Percentiles rank a stretch among this genome's conserved stretches.
phyloP scores from a whole-genome alignment of 2,113 vertebrate genomes.

The Sinocyclocheilus anophthalmus region DNA sequence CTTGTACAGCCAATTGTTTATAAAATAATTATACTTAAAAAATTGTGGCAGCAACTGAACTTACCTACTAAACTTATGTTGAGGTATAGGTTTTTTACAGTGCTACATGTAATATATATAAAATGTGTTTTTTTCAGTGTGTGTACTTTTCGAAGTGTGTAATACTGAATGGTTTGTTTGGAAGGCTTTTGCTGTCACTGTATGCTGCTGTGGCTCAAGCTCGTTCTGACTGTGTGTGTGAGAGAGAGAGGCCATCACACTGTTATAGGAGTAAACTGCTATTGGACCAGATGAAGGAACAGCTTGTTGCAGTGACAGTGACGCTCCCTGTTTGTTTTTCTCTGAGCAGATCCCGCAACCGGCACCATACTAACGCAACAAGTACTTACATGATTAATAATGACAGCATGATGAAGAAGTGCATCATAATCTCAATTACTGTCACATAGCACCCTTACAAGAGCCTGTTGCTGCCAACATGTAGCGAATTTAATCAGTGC shows the following conservation, averaged over 20 bases:
- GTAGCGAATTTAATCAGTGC: constrained; percentile 27
- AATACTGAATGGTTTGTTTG: not conserved
- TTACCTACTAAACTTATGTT: too few species aligned
- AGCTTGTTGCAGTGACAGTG: constrained; percentile 58
- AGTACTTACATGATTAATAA: constrained; percentile 47
- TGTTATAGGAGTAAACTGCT: constrained; percentile 47
- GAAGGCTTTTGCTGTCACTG: not conserved
- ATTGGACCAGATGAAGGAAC: constrained; percentile 52
- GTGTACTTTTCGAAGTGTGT: not conserved
- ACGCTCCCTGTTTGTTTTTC: constrained; percentile 48
- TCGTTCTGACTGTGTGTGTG: constrained; percentile 12
- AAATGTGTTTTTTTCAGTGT: not conserved
- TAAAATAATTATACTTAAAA: too few species aligned
- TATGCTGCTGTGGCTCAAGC: constrained; percentile 10
- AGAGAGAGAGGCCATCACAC: not conserved
- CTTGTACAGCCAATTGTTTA: too few species aligned
- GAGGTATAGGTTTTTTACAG: too few species aligned
- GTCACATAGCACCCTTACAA: constrained; percentile 28
- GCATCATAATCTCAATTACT: constrained; percentile 44
- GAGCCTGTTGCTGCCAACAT: constrained; percentile 28
- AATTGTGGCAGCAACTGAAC: too few species aligned
- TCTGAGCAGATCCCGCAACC: constrained; percentile 20
- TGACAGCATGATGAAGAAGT: constrained; percentile 39
- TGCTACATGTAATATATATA: not conserved
- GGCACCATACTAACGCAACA: constrained; percentile 36